Conservation (phyloP, 1,140 invertebrate genomes). For the Caenorhabditis remanei region DNA sequence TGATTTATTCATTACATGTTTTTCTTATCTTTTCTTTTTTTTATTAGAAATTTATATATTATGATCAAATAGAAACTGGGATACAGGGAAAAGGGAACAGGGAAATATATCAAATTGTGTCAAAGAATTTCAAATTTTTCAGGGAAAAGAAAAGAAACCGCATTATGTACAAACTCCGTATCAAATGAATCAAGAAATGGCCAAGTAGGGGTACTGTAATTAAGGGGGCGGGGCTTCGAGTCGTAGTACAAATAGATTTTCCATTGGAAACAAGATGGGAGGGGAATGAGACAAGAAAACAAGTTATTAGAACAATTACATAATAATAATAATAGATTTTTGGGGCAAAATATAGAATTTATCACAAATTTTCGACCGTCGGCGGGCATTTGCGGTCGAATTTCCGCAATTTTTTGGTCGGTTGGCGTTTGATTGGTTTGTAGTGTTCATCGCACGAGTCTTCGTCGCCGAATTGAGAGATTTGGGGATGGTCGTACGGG, state of each 20-base stretch:
- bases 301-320: neutral
- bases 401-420: constrained; percentile 1
- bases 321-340: neutral
- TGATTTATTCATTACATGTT: too few species aligned
- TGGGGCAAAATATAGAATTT: neutral
- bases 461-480: constrained; percentile 63
- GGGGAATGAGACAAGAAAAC: neutral
- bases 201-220: neutral
- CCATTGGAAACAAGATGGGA: neutral
- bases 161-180: constrained; percentile 49
- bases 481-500: constrained; percentile 25
- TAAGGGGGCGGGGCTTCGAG: neutral
- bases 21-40: too few species aligned
- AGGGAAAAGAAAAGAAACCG: neutral
- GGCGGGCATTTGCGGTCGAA: neutral
- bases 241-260: neutral
- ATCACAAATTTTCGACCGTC: neutral
- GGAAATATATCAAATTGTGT: too few species aligned
- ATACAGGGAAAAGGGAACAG: too few species aligned
- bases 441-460: constrained; percentile 67
- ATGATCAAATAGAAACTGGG: too few species aligned
- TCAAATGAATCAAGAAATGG: neutral
- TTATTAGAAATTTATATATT: too few species aligned
- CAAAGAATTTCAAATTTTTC: too few species aligned
- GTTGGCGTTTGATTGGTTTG: constrained; percentile 47